Conservation (phyloP, 2,888 invertebrate genomes). For the Troglohyphantes excavatus region DNA sequence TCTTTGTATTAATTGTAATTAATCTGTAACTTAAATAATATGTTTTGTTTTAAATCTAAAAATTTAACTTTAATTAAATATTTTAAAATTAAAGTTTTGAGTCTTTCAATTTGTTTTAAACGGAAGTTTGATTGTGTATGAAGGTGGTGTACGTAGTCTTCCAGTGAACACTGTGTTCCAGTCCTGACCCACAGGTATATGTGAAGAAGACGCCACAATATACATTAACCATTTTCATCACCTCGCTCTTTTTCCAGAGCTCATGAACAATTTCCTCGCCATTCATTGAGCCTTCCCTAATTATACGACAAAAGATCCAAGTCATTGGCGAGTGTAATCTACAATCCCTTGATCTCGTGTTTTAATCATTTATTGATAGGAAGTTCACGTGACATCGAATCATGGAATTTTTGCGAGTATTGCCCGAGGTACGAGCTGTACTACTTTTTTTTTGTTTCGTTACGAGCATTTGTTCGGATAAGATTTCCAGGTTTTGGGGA, state of each 20-base stretch:
- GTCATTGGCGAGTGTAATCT: conserved; percentile 1
- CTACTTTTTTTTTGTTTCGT: background rate
- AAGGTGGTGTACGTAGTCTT: no score
- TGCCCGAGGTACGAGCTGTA: conserved; percentile 4
- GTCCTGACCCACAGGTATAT: no score
- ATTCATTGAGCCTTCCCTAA: conserved; percentile 14
- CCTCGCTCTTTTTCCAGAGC: background rate
- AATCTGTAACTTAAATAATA: no score
- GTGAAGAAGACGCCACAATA: no score
- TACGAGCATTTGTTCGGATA: no score
- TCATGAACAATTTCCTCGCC: background rate
- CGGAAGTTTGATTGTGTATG: no score
- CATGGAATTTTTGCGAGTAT: conserved; percentile 24
- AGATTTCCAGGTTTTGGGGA: conserved; percentile 32
- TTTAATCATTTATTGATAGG: conserved; percentile 50
- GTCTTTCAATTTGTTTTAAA: no score
- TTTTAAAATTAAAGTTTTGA: no score
- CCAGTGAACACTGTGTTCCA: no score
- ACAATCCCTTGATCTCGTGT: conserved; percentile 23
- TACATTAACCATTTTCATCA: background rate
- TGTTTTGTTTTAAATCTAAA: no score
- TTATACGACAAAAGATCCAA: conserved; percentile 17
- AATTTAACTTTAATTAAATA: no score
- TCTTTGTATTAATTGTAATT: no score
- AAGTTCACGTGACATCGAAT: conserved; percentile 37